Base-by-base conservation (phyloP, 1,140 invertebrate genomes). In the Drosophila subobscura region DNA sequence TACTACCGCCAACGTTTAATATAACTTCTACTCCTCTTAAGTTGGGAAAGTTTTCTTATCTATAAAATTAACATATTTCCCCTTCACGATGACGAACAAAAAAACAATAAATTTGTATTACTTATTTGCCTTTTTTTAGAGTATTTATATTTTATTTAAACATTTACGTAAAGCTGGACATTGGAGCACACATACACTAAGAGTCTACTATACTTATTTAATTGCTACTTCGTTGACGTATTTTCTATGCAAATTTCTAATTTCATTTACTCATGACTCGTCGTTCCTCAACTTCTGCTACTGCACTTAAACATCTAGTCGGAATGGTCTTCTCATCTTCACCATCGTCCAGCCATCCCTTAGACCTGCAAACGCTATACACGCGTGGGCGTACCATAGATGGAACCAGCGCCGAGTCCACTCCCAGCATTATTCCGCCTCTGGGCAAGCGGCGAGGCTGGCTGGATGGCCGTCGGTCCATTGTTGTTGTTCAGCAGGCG, bases 281-380 rank as follows among this genome's bases (percentile, higher is more conserved):
- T 20, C 16, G 33, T 33, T 33, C 29, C 8, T 10, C 29, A 10
- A 33, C 29, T 67, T 86, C 66, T 51, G 45, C 60, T 67, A 29
- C 54, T 37, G 23, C 37, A 46, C 60, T 41, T 46, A 56, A 51
- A 27, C 41, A 56, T 57, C 54, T 74, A 74, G 27, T 40, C 56
- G 54, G 79, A 79, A 78, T 74, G 73, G 77, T 85, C 73, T 57
- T 37, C 33, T 37, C 33, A 37, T 37, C 33, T 1, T 0, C 10
- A 4, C 4, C 33, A 67, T 77, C 44, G 59, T 74, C 71, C 44
- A 59, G 71, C 71, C 65, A 49, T 59, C 44, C 20, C 33, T 86
- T 90, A 90, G 53, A 89, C 84, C 79, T 90, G 89, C 67, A 91
- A 65, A 41, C 75, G 78, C 76, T 91, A 91, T 81, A 91, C 83